Conservation (phyloP, 1,140 invertebrate species). For the Portunus trituberculatus region DNA sequence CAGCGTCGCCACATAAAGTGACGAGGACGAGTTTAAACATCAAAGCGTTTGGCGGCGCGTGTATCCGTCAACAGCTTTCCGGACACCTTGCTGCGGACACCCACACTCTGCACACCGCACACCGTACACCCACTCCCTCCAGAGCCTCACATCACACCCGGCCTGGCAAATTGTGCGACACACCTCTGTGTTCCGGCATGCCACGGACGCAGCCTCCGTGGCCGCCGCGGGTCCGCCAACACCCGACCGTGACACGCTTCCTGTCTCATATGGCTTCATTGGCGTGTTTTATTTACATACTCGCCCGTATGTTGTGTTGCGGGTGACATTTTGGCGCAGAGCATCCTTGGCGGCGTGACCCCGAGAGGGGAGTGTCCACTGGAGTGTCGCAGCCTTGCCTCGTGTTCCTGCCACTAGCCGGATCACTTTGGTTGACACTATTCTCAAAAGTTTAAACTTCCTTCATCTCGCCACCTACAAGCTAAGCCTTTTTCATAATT, state of each 20-base stretch:
- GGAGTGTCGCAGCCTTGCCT: background rate
- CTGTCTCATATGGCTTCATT: background rate
- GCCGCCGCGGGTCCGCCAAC: background rate
- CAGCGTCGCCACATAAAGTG: slow-evolving; percentile 6
- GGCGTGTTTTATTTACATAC: background rate
- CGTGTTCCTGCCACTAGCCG: background rate
- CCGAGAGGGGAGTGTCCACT: background rate
- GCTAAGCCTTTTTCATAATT: background rate
- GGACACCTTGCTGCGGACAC: background rate
- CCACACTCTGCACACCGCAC: too few relatives aligned
- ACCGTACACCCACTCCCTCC: too few relatives aligned
- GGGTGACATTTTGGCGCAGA: background rate
- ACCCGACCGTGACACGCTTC: background rate
- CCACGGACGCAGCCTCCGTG: background rate
- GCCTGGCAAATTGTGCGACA: background rate
- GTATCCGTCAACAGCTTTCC: background rate
- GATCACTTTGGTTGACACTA: background rate
- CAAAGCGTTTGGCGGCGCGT: background rate
- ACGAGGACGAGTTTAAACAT: background rate
- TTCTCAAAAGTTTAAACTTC: background rate
- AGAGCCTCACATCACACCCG: background rate
- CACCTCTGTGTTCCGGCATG: background rate
- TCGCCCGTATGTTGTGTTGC: background rate
- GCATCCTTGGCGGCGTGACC: background rate
- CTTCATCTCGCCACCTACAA: background rate